A percentile compares a stretch with the other conserved stretches of the same genome.
Evolutionary conservation across 2,888 invertebrate species (phyloP).

Genomic region (Ochropleura leucogaster): DNA sequence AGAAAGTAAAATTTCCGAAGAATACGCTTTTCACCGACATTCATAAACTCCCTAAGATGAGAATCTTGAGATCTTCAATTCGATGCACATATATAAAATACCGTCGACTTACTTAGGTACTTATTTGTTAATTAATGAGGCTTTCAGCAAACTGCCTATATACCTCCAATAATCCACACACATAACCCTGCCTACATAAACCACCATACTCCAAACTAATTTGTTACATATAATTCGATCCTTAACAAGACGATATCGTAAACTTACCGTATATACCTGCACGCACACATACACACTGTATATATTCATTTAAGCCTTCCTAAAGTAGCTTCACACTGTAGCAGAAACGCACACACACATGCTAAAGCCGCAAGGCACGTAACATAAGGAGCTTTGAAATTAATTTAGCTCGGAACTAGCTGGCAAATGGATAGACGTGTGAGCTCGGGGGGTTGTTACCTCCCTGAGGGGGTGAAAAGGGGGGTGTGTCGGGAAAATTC

Average conservation of each 20-base stretch:
- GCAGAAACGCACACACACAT: constrained; percentile 80
- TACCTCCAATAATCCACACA: constrained; percentile 35
- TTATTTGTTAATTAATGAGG: constrained; percentile 19
- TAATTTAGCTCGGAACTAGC: constrained; percentile 91
- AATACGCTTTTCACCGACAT: background rate
- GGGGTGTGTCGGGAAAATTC: constrained; percentile 84
- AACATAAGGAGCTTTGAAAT: constrained; percentile 91
- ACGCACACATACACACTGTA: constrained; percentile 75
- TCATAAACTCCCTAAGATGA: background rate
- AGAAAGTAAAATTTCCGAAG: background rate
- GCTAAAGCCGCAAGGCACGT: constrained; percentile 90
- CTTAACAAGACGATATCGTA: constrained; percentile 87
- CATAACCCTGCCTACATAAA: constrained; percentile 65
- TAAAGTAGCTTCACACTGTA: constrained; percentile 81
- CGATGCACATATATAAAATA: background rate
- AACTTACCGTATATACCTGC: constrained; percentile 70
- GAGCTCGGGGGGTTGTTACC: constrained; percentile 80
- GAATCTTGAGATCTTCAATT: background rate
- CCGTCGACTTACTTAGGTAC: background rate
- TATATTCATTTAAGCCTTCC: constrained; percentile 88
- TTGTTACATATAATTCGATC: constrained; percentile 88
- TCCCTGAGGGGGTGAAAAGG: constrained; percentile 68
- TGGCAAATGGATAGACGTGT: constrained; percentile 91
- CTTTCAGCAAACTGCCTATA: constrained; percentile 6
- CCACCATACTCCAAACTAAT: constrained; percentile 82